These are phyloP conservation scores for Schlechtendalia chinensis DNA, from an alignment of 1,140 invertebrate species.

Conservation along the genomic window DNA sequence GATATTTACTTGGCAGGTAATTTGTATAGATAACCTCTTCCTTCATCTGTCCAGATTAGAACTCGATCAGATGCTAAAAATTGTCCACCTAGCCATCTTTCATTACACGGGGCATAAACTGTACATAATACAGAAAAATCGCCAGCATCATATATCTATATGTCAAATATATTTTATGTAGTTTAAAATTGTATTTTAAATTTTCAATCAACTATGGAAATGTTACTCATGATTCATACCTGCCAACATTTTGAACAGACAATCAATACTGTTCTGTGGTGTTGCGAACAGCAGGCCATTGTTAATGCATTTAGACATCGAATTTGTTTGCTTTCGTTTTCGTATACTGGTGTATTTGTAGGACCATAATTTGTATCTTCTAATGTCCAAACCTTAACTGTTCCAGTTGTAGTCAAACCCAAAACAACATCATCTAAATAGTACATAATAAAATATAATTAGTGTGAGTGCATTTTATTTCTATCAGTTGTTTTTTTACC, in stretches of 20 bases:
- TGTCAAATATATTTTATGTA: slow-evolving; percentile 9
- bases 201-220: no score
- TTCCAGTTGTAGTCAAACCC: slow-evolving; percentile 92
- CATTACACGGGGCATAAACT: slow-evolving; percentile 75
- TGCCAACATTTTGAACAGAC: slow-evolving; percentile 97
- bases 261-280: slow-evolving; percentile 93
- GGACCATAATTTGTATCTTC: slow-evolving; percentile 70
- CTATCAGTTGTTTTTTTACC: no score
- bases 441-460: neutral
- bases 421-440: slow-evolving; percentile 89
- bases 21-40: slow-evolving; percentile 91
- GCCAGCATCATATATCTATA: slow-evolving; percentile 80
- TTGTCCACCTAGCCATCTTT: slow-evolving; percentile 92
- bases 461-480: no score
- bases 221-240: slow-evolving; percentile 61
- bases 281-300: slow-evolving; percentile 90
- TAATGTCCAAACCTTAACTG: slow-evolving; percentile 97
- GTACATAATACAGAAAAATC: slow-evolving; percentile 94
- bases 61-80: slow-evolving; percentile 88
- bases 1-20: slow-evolving; percentile 86
- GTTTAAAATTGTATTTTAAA: neutral
- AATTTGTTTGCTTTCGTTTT: slow-evolving; percentile 98
- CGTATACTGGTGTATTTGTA: slow-evolving; percentile 78
- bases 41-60: slow-evolving; percentile 89
- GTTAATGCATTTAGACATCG: slow-evolving; percentile 89